phyloP scores from a whole-genome alignment of 1,140 invertebrate species.

The Bicyclus anynana region DNA sequence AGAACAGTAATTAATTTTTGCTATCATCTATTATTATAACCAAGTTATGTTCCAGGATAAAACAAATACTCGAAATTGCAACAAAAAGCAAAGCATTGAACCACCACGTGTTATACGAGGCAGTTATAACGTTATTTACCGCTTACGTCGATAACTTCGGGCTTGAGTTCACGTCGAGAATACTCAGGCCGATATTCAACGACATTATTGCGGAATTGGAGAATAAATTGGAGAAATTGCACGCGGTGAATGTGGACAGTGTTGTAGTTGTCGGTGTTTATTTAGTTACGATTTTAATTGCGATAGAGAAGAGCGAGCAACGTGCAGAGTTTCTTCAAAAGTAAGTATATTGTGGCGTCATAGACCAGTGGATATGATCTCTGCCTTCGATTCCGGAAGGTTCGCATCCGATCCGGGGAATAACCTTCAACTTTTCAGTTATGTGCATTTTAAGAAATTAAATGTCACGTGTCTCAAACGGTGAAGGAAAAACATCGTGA shows the following conservation, averaged over 20 bases:
- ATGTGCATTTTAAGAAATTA: no score
- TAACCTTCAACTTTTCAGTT: no score
- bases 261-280: constrained; percentile 66
- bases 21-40: no score
- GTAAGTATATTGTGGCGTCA: constrained; percentile 39
- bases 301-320: constrained; percentile 39
- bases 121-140: constrained; percentile 52
- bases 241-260: constrained; percentile 54
- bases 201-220: constrained; percentile 61
- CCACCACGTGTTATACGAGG: constrained; percentile 50
- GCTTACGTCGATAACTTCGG: constrained; percentile 64
- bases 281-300: constrained; percentile 53
- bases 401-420: no score
- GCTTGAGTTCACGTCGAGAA: constrained; percentile 41
- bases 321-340: constrained; percentile 66
- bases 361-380: no score
- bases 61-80: constrained; percentile 57
- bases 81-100: constrained; percentile 50
- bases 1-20: no score
- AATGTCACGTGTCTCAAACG: no score
- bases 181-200: constrained; percentile 59
- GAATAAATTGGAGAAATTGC: constrained; percentile 66
- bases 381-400: no score
- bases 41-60: constrained; percentile 65
- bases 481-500: no score